Percentiles rank a stretch among this genome's conserved stretches.
Conservation (phyloP, 2,888 invertebrate genomes). For the Drymonia ruficornis region DNA sequence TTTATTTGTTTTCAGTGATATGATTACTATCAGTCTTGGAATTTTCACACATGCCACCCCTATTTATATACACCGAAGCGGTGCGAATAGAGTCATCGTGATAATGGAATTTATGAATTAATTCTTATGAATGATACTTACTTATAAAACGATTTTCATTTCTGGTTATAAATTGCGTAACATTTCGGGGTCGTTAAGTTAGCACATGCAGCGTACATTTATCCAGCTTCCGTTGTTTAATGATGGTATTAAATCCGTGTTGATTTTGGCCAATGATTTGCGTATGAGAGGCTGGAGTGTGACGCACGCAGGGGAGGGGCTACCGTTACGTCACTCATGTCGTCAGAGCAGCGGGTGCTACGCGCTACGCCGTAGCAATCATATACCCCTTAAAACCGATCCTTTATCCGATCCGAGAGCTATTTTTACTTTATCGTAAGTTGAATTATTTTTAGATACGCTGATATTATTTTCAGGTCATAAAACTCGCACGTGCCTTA, state of each 20-base stretch:
- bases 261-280: conserved; percentile 71
- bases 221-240: conserved; percentile 42
- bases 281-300: conserved; percentile 48
- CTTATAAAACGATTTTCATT: conserved; percentile 13
- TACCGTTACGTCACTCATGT: conserved; percentile 72
- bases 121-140: no score
- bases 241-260: conserved; percentile 54
- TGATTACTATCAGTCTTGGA: no score
- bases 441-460: conserved; percentile 8
- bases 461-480: conserved; percentile 22
- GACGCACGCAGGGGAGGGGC: conserved; percentile 65
- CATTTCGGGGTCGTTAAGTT: background rate
- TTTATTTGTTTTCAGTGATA: background rate
- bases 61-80: conserved; percentile 5
- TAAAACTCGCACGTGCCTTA: conserved; percentile 23
- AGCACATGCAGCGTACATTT: conserved; percentile 37
- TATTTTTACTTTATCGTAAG: conserved; percentile 32
- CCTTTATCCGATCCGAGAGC: conserved; percentile 20
- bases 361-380: conserved; percentile 47
- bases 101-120: background rate
- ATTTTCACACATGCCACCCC: background rate
- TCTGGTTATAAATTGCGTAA: conserved; percentile 22
- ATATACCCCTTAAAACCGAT: conserved; percentile 32
- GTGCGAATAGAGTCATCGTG: background rate
- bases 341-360: conserved; percentile 55